Evolutionary conservation across 92 coral and sea anemone species (phyloP), one percentile per base, ranked within the genome.

Genomic region (Bergia sp.): DNA sequence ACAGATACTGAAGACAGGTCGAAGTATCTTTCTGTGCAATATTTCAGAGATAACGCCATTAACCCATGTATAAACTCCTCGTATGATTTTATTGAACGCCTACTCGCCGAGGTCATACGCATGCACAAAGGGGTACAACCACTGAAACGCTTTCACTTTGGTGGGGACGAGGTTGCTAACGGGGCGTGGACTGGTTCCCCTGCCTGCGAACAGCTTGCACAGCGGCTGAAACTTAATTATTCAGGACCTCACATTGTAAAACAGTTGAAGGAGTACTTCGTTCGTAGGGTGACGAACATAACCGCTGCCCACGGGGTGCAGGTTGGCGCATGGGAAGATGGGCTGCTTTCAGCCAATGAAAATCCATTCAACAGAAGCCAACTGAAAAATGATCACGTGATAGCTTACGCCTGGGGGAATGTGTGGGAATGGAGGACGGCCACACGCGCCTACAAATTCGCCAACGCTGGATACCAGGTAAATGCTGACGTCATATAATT

Each of bases 161-260:
- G 98, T 21, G 98, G 98, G 1, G 98, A 96, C 41, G 98, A 96
- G 38, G 98, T 96, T 38, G 92, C 98, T 0, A 3, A 42, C n/a
- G 98, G 98, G 2, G 98, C 98, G 9, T 96, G 98, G 98, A 89
- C 85, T 1, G 89, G 75, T 6, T 95, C 98, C 8, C 93, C 95
- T 16, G 93, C 92, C 21, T 95, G 98, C 86, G 81, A 74, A 45
- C 67, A 74, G 38, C 73, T 92, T 49, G 88, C 95, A 41, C 55
- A 44, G 81, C 72, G 65, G 64, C 86, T 82, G 5, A 47, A 86
- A 9, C 36, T 89, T 3, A 69, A 82, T 41, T 67, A 67, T 73
- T 82, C 89, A 73, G 77, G 81, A 0, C 80, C 90, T 61, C 88
- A 87, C 23, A 88, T 87, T 45, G 73, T 77, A 61, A 89, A 81